Evolutionary conservation across 2,113 vertebrate species (phyloP), one percentile per base, ranked within the genome.

Genomic region (Cyprichromis sp.): DNA sequence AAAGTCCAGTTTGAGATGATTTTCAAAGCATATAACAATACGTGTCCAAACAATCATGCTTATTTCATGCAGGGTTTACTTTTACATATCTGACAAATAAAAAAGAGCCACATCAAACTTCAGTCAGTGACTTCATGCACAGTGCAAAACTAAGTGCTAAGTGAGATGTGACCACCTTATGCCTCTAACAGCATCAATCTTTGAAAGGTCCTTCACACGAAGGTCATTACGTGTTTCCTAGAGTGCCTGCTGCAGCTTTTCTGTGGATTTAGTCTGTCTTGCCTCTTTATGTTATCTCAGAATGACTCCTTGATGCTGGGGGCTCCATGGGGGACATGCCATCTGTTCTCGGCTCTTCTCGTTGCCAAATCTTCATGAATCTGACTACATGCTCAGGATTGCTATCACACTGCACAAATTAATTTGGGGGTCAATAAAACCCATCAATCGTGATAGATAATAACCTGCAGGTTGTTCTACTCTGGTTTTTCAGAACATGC

Each of bases 21-120:
- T 78, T 78, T 68, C 1, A 78, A 78, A 50, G 0, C 3, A n/a
- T 31, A 31, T 50, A 31, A 78, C 10, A 19, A 78, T 76, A 2
- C 0, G 9, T 17, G 42, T 50, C 14, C 42, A 5, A 31, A 76
- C 10, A 19, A 31, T 50, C 16, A 31, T 47, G 42, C 0, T 29
- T 11, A 50, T 31, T 31, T 50, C 14, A 31, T 29, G 24, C 24
- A 29, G 24, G 24, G 16, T 50, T 76, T 50, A 50, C 16, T 11
- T 47, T 31, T 11, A 19, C 6, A 50, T 31, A 76, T 47, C 9
- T 31, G 42, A 31, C 24, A 76, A 76, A 26, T 19, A 50, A 76
- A 34, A 78, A 78, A 52, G 16, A 50, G 16, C 3, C 17, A 13
- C 4, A 8, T 29, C 26, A 4, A 50, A 78, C 45, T 78, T 78